Evolutionary conservation across 2,113 vertebrate genomes (phyloP).

Genomic region (Lonchura striata): DNA sequence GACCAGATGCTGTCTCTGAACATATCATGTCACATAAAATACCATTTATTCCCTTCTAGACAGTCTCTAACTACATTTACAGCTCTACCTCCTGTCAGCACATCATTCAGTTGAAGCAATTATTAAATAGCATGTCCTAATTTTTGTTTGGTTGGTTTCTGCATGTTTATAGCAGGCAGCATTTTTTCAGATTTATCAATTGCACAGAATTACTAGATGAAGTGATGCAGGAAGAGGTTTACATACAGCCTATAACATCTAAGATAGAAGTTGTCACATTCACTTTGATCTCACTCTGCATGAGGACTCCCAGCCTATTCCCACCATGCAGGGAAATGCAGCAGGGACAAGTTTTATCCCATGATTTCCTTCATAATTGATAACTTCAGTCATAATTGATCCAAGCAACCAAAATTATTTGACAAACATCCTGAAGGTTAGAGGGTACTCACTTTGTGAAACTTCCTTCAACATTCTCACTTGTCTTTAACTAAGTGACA

Average conservation of each 20-base stretch:
- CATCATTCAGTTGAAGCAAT: background rate
- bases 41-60: background rate
- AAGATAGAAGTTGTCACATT: background rate
- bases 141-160: background rate
- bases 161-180: fast-evolving
- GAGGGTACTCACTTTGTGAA: background rate
- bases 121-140: background rate
- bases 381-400: background rate
- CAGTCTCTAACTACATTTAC: background rate
- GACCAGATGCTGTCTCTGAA: background rate
- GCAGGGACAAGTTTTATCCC: background rate
- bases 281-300: background rate
- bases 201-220: background rate
- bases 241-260: background rate
- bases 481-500: background rate
- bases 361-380: background rate
- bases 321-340: background rate
- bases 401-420: background rate
- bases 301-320: background rate
- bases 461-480: background rate
- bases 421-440: background rate
- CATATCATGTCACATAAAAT: background rate
- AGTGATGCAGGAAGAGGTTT: background rate
- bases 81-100: background rate
- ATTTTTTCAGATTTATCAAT: background rate